Conservation (phyloP, 2,797 vertebrate genomes). For the Arctocebus calabarensis region DNA sequence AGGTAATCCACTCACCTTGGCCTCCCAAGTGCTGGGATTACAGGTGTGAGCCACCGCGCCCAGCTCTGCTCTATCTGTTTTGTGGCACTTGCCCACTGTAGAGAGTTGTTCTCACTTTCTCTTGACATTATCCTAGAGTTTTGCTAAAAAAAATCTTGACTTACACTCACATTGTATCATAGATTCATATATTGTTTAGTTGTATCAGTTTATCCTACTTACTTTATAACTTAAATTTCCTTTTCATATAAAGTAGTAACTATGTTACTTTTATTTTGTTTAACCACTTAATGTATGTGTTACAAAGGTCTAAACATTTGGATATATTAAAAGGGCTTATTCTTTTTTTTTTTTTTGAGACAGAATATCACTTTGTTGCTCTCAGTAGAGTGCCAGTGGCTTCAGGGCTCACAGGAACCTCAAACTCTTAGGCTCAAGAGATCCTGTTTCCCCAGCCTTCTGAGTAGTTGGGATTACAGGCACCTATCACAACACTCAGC, state of each 20-base stretch:
- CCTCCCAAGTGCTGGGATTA: too few species aligned
- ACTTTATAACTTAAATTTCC: slow-evolving; percentile 17
- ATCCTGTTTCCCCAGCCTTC: too few species aligned
- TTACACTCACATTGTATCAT: background rate
- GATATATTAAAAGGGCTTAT: background rate
- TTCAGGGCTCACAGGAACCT: too few species aligned
- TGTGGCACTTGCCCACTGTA: background rate
- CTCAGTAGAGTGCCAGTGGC: too few species aligned
- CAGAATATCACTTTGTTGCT: too few species aligned
- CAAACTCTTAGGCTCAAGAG: too few species aligned
- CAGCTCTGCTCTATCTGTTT: background rate
- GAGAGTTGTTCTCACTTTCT: background rate
- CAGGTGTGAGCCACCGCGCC: too few species aligned
- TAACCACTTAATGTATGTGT: background rate
- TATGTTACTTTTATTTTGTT: slow-evolving; percentile 15
- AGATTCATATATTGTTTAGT: slow-evolving; percentile 5
- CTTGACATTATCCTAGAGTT: background rate
- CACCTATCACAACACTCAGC: too few species aligned
- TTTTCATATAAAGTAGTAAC: slow-evolving; percentile 14
- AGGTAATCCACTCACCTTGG: too few species aligned
- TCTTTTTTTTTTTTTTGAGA: background rate
- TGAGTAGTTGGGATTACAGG: too few species aligned
- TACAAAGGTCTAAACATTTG: slow-evolving; percentile 31
- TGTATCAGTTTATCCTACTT: background rate
- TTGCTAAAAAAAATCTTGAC: slow-evolving; percentile 35